These are phyloP conservation scores for Gymnoscopelus microlampas DNA, from an alignment of 2,797 vertebrate species.

Conservation along the genomic window DNA sequence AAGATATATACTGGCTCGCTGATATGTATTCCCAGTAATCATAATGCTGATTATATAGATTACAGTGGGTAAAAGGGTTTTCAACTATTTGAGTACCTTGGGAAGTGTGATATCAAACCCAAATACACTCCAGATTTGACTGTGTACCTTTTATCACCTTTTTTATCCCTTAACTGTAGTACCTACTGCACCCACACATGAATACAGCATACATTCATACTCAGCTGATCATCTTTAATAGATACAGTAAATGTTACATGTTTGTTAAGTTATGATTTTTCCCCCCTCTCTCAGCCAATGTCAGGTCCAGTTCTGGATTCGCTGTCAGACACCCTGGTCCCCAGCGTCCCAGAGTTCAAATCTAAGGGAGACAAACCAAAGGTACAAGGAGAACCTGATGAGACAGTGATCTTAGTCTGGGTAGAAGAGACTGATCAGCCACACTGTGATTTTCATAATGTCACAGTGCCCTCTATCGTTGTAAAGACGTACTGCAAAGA, in stretches of 20 bases:
- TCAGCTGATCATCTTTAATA: not conserved
- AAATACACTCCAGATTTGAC: too few relatives aligned
- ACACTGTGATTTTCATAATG: not conserved
- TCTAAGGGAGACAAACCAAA: constrained; percentile 75
- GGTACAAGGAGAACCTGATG: constrained; percentile 58
- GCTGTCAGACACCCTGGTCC: constrained; percentile 64
- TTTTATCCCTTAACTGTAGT: not conserved
- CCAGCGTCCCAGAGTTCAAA: constrained; percentile 55
- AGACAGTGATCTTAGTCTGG: not conserved
- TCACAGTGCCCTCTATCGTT: constrained; percentile 24
- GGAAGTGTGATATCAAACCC: too few relatives aligned
- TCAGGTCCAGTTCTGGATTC: constrained; percentile 62
- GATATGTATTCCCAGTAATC: too few relatives aligned
- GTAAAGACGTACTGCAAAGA: constrained; percentile 6
- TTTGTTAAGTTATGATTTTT: not conserved
- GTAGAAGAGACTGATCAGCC: not conserved
- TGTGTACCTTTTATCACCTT: not conserved
- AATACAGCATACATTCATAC: not conserved
- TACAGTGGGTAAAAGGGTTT: too few relatives aligned
- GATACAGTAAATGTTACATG: not conserved
- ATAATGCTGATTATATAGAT: too few relatives aligned
- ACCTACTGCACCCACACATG: not conserved
- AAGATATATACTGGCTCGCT: too few relatives aligned
- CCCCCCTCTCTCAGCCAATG: constrained; percentile 61
- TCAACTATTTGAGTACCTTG: too few relatives aligned